Conservation (phyloP, 2,888 invertebrate genomes). For the Arctia plantaginis region DNA sequence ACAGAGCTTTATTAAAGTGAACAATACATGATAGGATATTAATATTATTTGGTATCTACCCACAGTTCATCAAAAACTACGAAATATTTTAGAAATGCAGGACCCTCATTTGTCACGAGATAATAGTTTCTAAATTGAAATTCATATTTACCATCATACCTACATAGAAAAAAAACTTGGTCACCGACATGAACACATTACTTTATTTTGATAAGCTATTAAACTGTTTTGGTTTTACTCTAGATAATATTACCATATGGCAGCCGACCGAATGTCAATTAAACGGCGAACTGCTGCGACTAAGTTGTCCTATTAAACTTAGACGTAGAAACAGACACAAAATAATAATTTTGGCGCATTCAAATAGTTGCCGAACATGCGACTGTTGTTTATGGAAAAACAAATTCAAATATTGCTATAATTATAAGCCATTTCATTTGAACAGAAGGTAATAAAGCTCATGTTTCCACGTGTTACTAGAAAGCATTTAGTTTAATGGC, state of each 20-base stretch:
- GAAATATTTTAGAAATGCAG: too few relatives aligned
- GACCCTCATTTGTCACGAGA: too few relatives aligned
- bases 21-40: too few relatives aligned
- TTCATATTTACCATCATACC: too few relatives aligned
- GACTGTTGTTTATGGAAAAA: conserved; percentile 76
- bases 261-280: background rate
- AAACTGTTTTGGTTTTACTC: too few relatives aligned
- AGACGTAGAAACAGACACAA: conserved; percentile 58
- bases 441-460: conserved; percentile 74
- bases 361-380: conserved; percentile 77
- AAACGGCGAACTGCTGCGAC: background rate
- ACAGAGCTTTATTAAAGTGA: too few relatives aligned
- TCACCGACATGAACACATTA: too few relatives aligned
- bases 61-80: too few relatives aligned
- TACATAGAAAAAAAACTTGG: too few relatives aligned
- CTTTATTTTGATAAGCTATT: too few relatives aligned
- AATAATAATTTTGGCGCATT: conserved; percentile 72
- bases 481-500: conserved; percentile 61
- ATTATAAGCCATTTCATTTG: conserved; percentile 79
- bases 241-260: background rate
- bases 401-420: conserved; percentile 80
- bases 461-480: conserved; percentile 67
- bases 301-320: conserved; percentile 33
- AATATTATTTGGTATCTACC: too few relatives aligned
- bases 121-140: too few relatives aligned